These are phyloP conservation scores for Papilio polyxenes DNA, from an alignment of 1,140 invertebrate species.

Conservation along the genomic window DNA sequence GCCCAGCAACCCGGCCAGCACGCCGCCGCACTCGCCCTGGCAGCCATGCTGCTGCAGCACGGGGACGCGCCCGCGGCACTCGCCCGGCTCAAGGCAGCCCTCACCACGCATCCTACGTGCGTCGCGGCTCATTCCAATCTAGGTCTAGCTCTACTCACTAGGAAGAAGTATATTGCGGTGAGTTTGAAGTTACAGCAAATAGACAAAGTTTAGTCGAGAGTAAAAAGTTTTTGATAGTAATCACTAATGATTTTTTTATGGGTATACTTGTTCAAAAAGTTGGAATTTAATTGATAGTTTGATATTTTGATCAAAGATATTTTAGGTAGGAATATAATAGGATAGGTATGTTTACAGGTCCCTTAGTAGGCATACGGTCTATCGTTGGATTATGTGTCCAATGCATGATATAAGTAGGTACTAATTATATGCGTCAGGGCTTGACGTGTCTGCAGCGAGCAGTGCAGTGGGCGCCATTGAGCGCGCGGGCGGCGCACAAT, in stretches of 20 bases:
- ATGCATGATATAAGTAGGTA: too few species aligned
- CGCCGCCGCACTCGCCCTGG: constrained; percentile 66
- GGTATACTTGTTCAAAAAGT: too few species aligned
- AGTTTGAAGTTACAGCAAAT: constrained; percentile 41
- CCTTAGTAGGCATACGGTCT: too few species aligned
- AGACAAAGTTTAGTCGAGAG: too few species aligned
- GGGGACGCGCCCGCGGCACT: constrained; percentile 66
- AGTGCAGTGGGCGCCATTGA: constrained; percentile 65
- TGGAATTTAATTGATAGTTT: too few species aligned
- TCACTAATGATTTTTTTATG: too few species aligned
- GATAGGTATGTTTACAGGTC: too few species aligned
- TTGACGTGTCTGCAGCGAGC: constrained; percentile 70
- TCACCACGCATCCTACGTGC: constrained; percentile 67
- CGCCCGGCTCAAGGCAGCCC: constrained; percentile 66
- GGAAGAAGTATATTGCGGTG: constrained; percentile 74
- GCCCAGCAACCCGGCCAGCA: constrained; percentile 70
- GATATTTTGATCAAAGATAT: too few species aligned
- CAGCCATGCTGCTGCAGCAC: constrained; percentile 75
- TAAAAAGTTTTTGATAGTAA: too few species aligned
- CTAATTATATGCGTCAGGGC: constrained; percentile 49
- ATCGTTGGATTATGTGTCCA: too few species aligned
- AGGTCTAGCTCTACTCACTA: constrained; percentile 66
- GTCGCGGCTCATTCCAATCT: constrained; percentile 70
- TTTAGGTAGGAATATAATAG: too few species aligned
- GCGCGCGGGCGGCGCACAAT: constrained; percentile 62